Base-by-base conservation (phyloP, 2,113 vertebrate species). In the Microtus oregoni region DNA sequence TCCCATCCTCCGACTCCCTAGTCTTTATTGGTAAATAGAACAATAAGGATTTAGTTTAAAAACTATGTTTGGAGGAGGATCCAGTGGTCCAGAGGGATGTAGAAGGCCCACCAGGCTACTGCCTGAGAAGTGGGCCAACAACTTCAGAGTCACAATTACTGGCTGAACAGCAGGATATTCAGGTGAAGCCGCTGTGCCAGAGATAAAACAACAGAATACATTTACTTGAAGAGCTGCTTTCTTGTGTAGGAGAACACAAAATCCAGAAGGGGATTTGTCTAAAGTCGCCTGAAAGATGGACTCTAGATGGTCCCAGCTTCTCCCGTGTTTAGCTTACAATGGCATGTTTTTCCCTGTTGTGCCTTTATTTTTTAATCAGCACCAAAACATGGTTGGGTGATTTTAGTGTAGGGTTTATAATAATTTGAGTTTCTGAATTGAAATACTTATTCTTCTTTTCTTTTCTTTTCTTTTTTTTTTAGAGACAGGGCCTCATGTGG, bases 191-290 rank as follows among this genome's bases (percentile, higher is more conserved):
- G 32, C 32, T 70, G 30, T 35, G 68, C 12, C 26, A 70, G 68
- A 35, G 68, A 72, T 20, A 20, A 72, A 38, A 20, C 70, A n/a
- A 75, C 9, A 67, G 30, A 55, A 50, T 86, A n/a, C 17, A 35
- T 72, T 32, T 52, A 35, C 28, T 61, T 89, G 26, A 93, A 90
- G 52, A 77, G 38, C 20, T 92, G 22, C 75, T 94, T 91, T 47
- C 86, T n/a, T 90, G 15, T 72, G 72, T 13, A 89, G 61, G 44
- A 82, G 55, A 73, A 94, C 90, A 75, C 90, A 41, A 78, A 72
- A 41, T 26, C 52, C 44, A 35, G n/a, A 58, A 77, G 47, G 44
- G 32, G 86, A 68, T 75, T 94, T 96, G 35, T 77, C 77, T 94
- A 44, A 28, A n/a, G 81, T 9, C 0, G 1, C 58, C 17, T 65